Evolutionary conservation across 2,797 vertebrate species (phyloP).

Genomic region (Psittacula echo): DNA sequence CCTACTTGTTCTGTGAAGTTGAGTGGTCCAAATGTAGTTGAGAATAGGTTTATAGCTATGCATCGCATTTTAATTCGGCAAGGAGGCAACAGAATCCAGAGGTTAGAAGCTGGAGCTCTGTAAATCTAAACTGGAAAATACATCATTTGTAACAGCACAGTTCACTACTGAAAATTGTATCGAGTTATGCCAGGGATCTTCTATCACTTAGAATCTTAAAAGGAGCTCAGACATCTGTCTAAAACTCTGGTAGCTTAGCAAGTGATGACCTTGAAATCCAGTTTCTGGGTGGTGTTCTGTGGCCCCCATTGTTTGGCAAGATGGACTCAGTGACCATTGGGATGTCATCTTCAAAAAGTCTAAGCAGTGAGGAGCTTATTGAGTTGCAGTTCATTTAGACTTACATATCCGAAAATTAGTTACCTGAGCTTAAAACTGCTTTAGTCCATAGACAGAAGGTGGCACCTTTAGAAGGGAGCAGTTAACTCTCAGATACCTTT

Average conservation of each 20-base stretch:
- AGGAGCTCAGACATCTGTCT: neutral
- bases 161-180: neutral
- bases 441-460: neutral
- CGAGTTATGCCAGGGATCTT: neutral
- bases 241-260: neutral
- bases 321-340: neutral
- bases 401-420: neutral
- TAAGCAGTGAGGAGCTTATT: neutral
- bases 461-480: neutral
- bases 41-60: neutral
- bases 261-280: neutral
- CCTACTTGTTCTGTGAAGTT: neutral
- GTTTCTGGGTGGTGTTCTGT: neutral
- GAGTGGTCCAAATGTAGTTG: neutral
- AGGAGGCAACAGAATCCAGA: neutral
- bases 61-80: neutral
- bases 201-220: neutral
- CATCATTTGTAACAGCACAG: fast-evolving
- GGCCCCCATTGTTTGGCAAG: neutral
- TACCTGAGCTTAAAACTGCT: neutral
- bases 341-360: neutral
- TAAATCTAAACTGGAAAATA: neutral
- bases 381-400: neutral
- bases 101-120: neutral
- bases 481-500: neutral